phyloP scores from a whole-genome alignment of 2,113 vertebrate species.

The Acanthisitta chloris region DNA sequence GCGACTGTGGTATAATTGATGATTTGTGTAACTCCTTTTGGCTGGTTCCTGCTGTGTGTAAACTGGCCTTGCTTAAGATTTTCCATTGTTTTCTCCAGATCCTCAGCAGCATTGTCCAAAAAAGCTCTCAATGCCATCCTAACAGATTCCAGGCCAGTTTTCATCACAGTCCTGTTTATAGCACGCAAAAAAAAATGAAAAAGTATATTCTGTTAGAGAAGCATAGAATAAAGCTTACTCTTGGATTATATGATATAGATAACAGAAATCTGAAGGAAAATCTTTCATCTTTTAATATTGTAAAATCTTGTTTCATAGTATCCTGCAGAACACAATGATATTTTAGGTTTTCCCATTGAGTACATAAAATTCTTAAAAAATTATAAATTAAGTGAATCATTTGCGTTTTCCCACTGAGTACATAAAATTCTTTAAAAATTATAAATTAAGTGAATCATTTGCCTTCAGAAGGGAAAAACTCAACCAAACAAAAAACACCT shows the following conservation, averaged over 20 bases:
- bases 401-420: background rate
- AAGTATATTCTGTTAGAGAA: background rate
- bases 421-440: background rate
- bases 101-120: slow-evolving; percentile 89
- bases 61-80: slow-evolving; percentile 95
- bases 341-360: background rate
- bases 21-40: slow-evolving; percentile 90
- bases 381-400: background rate
- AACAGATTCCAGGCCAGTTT: slow-evolving; percentile 90
- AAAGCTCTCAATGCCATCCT: slow-evolving; percentile 86
- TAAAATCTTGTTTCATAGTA: background rate
- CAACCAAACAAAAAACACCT: background rate
- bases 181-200: background rate
- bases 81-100: slow-evolving; percentile 91
- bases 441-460: background rate
- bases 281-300: background rate
- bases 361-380: background rate
- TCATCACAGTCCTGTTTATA: slow-evolving; percentile 90
- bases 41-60: slow-evolving; percentile 87
- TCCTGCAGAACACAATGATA: background rate
- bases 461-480: background rate
- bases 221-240: background rate
- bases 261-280: background rate
- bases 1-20: slow-evolving; percentile 97
- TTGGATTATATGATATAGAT: background rate